Percentiles rank a stretch among this genome's conserved stretches.
Evolutionary conservation across 1,140 invertebrate species (phyloP).

Genomic region (Chrysomallon squamiferum): DNA sequence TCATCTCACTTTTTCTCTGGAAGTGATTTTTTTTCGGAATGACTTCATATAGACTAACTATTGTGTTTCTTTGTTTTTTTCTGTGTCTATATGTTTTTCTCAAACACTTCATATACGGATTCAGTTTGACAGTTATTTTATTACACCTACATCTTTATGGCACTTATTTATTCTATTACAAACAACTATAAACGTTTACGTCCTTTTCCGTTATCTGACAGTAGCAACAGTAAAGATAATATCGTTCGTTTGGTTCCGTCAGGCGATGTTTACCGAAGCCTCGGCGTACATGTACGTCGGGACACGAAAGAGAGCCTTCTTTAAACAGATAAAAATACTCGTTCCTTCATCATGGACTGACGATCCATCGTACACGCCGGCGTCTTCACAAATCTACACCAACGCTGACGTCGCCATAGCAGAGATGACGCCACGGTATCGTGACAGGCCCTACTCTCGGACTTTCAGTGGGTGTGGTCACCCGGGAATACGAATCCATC

Average conservation of each 20-base stretch:
- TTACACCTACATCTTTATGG: too few species aligned
- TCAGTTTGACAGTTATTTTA: too few species aligned
- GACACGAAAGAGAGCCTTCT: conserved; percentile 52
- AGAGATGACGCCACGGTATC: background rate
- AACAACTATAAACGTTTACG: too few species aligned
- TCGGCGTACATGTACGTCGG: conserved; percentile 47
- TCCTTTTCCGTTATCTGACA: too few species aligned
- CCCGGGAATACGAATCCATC: conserved; percentile 50
- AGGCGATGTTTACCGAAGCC: conserved; percentile 43
- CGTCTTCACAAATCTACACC: conserved; percentile 24
- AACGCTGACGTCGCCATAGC: conserved; percentile 40
- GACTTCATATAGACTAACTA: too few species aligned
- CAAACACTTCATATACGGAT: too few species aligned
- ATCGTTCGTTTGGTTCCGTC: background rate
- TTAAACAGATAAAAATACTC: conserved; percentile 58
- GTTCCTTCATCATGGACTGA: conserved; percentile 54
- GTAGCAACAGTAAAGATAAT: too few species aligned
- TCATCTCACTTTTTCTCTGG: too few species aligned
- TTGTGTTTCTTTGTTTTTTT: too few species aligned
- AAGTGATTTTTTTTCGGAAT: too few species aligned
- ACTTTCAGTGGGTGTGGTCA: conserved; percentile 54
- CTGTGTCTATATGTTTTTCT: too few species aligned
- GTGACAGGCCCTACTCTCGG: conserved; percentile 19
- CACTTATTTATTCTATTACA: too few species aligned
- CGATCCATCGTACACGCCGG: conserved; percentile 1